Evolutionary conservation across 1,140 invertebrate species (phyloP).

Genomic region (Zaprionus inermis): DNA sequence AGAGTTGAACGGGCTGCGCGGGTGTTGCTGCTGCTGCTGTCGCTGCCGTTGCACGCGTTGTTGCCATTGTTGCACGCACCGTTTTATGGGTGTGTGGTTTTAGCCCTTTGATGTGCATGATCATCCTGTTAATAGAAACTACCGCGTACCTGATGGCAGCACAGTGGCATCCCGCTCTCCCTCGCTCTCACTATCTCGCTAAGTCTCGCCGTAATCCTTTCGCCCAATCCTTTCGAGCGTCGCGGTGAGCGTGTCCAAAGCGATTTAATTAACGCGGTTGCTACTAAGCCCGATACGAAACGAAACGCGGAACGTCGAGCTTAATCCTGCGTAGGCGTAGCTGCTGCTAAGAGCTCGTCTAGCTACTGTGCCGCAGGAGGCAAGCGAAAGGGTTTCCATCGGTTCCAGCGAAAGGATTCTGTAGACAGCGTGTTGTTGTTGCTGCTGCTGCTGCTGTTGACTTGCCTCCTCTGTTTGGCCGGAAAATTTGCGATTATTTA

Average conservation of each 20-base stretch:
- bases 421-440: too few species aligned
- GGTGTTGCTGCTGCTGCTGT: neutral
- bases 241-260: constrained; percentile 73
- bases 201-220: constrained; percentile 52
- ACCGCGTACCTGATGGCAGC: constrained; percentile 33
- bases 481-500: constrained; percentile 76
- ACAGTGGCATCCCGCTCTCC: constrained; percentile 12
- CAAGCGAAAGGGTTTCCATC: constrained; percentile 17
- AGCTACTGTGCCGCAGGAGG: constrained; percentile 59
- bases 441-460: too few species aligned
- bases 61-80: constrained; percentile 71
- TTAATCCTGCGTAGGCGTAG: constrained; percentile 44
- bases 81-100: constrained; percentile 84
- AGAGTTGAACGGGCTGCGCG: constrained; percentile 57
- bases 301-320: constrained; percentile 5
- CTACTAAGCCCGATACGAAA: too few species aligned
- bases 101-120: constrained; percentile 84
- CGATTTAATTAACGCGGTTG: constrained; percentile 83
- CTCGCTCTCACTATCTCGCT: constrained; percentile 33
- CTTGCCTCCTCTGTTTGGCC: constrained; percentile 19
- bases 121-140: constrained; percentile 83
- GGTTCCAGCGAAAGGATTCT: constrained; percentile 50
- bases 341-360: constrained; percentile 58
- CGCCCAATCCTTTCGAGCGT: constrained; percentile 37
- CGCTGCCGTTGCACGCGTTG: constrained; percentile 51